A percentile compares a stretch with the other conserved stretches of the same genome.
phyloP scores from a whole-genome alignment of 2,113 vertebrate species.

The Daphoenositta chrysoptera region DNA sequence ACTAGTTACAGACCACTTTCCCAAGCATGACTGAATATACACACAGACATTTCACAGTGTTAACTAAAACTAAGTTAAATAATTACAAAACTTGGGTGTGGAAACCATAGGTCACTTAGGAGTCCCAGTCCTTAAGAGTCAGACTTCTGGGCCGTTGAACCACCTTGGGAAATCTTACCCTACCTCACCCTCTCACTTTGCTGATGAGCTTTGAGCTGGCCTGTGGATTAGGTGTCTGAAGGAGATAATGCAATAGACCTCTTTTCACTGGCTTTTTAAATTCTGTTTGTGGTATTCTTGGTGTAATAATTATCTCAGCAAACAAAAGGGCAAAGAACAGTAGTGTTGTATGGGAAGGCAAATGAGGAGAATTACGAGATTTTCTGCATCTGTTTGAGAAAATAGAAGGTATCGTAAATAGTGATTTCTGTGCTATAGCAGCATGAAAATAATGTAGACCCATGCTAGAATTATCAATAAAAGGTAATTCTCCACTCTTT shows the following conservation, averaged over 20 bases:
- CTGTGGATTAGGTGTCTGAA: not conserved
- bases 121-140: not conserved
- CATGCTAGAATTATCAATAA: not conserved
- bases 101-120: not conserved
- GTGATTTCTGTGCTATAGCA: not conserved
- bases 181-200: not conserved
- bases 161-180: not conserved
- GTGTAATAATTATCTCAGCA: not conserved
- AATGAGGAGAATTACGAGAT: not conserved
- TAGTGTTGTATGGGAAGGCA: not conserved
- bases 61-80: not conserved
- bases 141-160: accelerated
- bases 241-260: not conserved
- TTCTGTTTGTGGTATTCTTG: not conserved
- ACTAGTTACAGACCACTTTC: not conserved
- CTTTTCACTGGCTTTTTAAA: not conserved
- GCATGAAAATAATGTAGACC: not conserved
- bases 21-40: not conserved
- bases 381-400: not conserved
- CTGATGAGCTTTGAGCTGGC: not conserved
- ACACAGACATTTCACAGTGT: not conserved
- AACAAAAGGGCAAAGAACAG: not conserved
- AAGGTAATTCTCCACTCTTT: not conserved
- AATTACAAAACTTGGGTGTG: not conserved
- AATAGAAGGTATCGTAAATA: not conserved